Conservation (phyloP, 2,797 vertebrate genomes). For the Capromys pilorides region DNA sequence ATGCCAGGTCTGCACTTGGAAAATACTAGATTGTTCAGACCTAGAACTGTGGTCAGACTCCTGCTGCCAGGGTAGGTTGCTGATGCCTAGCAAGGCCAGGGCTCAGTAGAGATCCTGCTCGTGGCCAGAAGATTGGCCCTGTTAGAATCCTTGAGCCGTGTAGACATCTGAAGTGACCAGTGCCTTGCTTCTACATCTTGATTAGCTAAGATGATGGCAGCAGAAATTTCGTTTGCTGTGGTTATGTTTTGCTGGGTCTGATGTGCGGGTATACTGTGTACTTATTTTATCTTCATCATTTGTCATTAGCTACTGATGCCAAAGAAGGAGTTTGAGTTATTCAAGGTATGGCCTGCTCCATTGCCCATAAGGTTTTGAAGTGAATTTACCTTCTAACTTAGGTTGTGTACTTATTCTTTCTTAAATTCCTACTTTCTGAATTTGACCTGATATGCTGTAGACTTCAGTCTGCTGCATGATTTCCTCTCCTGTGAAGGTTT, state of each 20-base stretch:
- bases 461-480: conserved; percentile 32
- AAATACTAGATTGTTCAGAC: neutral
- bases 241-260: conserved; percentile 37
- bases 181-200: neutral
- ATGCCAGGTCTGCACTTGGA: neutral
- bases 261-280: neutral
- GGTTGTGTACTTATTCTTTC: conserved; percentile 59
- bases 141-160: neutral
- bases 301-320: conserved; percentile 97
- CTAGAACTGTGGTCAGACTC: neutral
- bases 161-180: neutral
- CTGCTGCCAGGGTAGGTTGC: neutral
- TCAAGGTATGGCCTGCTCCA: conserved; percentile 92
- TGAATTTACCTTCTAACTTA: conserved; percentile 46
- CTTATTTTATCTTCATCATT: conserved; percentile 82
- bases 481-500: conserved; percentile 14
- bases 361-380: conserved; percentile 75
- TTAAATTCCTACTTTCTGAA: conserved; percentile 29
- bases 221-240: conserved; percentile 43
- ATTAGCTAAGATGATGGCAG: neutral
- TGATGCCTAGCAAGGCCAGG: neutral
- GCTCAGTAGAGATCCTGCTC: neutral
- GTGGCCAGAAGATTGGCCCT: neutral
- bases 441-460: neutral
- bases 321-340: conserved; percentile 99